Base-by-base conservation (phyloP, 2,888 invertebrate genomes). In the Acrobasis repandana region DNA sequence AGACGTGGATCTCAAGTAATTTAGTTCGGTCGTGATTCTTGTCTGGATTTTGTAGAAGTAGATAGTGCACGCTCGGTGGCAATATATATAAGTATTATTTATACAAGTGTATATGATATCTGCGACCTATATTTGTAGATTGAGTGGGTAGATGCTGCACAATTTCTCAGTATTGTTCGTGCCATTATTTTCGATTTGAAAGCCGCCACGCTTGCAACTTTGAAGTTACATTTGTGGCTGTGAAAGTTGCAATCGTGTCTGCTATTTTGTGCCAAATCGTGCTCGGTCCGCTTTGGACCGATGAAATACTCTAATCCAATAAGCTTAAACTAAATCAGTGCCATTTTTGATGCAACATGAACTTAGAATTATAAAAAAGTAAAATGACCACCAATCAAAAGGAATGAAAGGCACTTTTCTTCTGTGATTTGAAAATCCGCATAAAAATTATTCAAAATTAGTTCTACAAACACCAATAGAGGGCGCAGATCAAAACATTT, bases 1-100 rank as follows among this genome's bases (percentile, higher is more conserved):
- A 85, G 85, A 77, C 80, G 86, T 83, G 84, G 90, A 91, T 91
- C 90, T 91, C 90, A 91, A 83, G 83, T 90, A 87, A 84, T 88
- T 88, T 88, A 90, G 88, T 87, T 88, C 46, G 51, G 68, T 68
- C 63, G 70, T 62, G 70, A 69, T 66, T 67, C 72, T 70, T 70
- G 67, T 66, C 70, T 61, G 58, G 61, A 61, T 61, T 60, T 59
- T 64, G 63, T 60, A 59, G 61, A 63, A 83, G 83, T 79, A 71
- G 73, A 71, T 88, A 87, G 86, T 90, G 90, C 90, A 90, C 90
- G 90, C 75, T 76, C 76, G 80, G 84, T 86, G 85, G 86, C 87
- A 82, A 85, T 84, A 83, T 78, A 74, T 60, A 65, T 52, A 54
- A 54, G 54, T 54, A 66, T 68, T 66, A 71, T 68, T 67, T 68